A percentile compares a stretch with the other conserved stretches of the same genome.
Evolutionary conservation across 2,888 invertebrate genomes (phyloP).

Genomic region (Synanthedon vespiformis): DNA sequence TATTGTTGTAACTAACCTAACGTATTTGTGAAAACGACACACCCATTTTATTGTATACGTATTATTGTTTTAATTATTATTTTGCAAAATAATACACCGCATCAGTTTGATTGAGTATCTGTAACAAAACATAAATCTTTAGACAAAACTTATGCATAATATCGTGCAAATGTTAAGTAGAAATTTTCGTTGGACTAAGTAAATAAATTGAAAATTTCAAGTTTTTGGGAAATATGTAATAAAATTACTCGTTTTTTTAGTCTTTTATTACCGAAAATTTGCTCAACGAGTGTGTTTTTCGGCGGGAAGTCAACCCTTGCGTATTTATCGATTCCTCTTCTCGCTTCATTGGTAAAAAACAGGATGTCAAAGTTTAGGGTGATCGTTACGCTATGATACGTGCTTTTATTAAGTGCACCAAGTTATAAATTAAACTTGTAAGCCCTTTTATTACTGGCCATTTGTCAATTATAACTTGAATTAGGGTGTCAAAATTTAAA

Average conservation of each 20-base stretch:
- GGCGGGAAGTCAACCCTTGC: background rate
- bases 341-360: background rate
- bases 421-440: conserved; percentile 6
- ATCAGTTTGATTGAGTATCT: too few species aligned
- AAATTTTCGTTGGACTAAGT: too few species aligned
- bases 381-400: background rate
- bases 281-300: background rate
- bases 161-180: background rate
- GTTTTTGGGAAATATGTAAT: too few species aligned
- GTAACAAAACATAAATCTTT: too few species aligned
- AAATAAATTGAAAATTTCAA: too few species aligned
- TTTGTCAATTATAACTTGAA: conserved; percentile 3
- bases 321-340: background rate
- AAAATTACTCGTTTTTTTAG: background rate
- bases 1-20: too few species aligned
- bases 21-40: background rate
- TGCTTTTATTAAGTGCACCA: background rate
- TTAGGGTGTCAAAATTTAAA: conserved; percentile 5
- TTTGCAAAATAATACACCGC: too few species aligned
- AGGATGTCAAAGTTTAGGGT: background rate
- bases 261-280: background rate
- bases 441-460: conserved; percentile 4
- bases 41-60: background rate
- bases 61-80: too few species aligned
- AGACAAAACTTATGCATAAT: too few species aligned